These are phyloP conservation scores for Platerodrilus igneus DNA, from an alignment of 2,888 invertebrate genomes.

Conservation along the genomic window DNA sequence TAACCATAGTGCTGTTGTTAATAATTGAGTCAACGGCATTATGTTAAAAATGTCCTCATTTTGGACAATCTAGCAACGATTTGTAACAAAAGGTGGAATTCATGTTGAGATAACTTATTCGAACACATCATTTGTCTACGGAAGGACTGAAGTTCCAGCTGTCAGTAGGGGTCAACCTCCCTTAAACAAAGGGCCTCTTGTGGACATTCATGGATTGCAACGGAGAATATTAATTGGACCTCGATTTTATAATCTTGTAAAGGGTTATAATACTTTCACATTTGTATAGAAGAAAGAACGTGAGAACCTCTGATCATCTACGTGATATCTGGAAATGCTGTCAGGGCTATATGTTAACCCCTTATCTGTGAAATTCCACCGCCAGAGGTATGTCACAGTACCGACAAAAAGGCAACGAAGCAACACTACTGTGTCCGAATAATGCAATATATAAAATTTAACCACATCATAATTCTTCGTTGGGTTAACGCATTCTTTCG, in stretches of 20 bases:
- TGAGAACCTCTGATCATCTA: slow-evolving; percentile 42
- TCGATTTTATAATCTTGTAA: slow-evolving; percentile 5
- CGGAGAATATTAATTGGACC: slow-evolving; percentile 31
- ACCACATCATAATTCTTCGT: too few relatives aligned
- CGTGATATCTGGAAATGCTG: slow-evolving; percentile 42
- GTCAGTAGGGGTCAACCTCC: slow-evolving; percentile 30
- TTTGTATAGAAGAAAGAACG: slow-evolving; percentile 39
- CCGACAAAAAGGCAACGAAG: slow-evolving; percentile 45
- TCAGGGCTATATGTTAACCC: slow-evolving; percentile 47
- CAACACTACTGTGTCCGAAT: slow-evolving; percentile 42
- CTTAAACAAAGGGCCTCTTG: slow-evolving; percentile 35
- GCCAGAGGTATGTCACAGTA: slow-evolving; percentile 45
- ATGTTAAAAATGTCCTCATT: slow-evolving; percentile 49
- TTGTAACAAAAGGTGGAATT: slow-evolving; percentile 12
- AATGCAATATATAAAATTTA: too few relatives aligned
- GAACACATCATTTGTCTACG: slow-evolving; percentile 39
- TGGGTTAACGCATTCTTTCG: too few relatives aligned
- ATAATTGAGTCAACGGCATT: slow-evolving; percentile 45
- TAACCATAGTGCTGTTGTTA: slow-evolving; percentile 50
- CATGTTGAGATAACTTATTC: slow-evolving; percentile 27
- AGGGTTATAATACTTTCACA: too few relatives aligned
- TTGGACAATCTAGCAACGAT: slow-evolving; percentile 37
- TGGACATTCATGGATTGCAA: slow-evolving; percentile 37
- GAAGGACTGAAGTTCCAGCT: slow-evolving; percentile 36
- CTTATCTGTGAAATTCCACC: slow-evolving; percentile 45